A percentile compares a stretch with the other conserved stretches of the same genome.
phyloP scores from a whole-genome alignment of 2,888 invertebrate species.

The Ichneumoninae sp. region DNA sequence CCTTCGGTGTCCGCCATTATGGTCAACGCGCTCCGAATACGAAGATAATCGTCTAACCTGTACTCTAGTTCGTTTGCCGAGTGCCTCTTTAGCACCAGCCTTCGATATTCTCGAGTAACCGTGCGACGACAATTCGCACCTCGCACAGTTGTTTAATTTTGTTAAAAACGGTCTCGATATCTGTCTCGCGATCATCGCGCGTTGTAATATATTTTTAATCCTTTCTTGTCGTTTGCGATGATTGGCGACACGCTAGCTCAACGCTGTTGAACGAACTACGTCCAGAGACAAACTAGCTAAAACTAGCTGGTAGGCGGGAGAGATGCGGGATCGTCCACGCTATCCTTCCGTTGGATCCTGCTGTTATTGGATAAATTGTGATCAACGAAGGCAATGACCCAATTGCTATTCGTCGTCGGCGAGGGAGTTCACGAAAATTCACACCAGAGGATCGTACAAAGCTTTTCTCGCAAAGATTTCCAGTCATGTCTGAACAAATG shows the following conservation, averaged over 20 bases:
- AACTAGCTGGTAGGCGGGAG: background rate
- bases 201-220: background rate
- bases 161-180: slow-evolving; percentile 57
- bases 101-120: slow-evolving; percentile 77
- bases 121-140: slow-evolving; percentile 67
- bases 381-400: background rate
- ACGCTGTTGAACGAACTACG: background rate
- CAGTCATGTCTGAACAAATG: background rate
- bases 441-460: slow-evolving; percentile 1
- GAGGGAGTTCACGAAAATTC: background rate
- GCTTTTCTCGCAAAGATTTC: slow-evolving; percentile 3
- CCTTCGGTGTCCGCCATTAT: slow-evolving; percentile 48
- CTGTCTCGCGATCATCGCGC: slow-evolving; percentile 69
- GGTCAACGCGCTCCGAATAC: slow-evolving; percentile 30
- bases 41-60: slow-evolving; percentile 78
- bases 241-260: background rate
- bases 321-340: background rate
- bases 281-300: background rate
- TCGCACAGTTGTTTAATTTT: slow-evolving; percentile 53
- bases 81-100: slow-evolving; percentile 70
- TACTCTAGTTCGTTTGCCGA: slow-evolving; percentile 78
- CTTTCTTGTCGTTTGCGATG: background rate
- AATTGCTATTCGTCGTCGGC: background rate
- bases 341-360: slow-evolving; percentile 1
- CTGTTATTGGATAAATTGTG: background rate